These are phyloP conservation scores for Orchesella flavescens DNA, from an alignment of 2,888 invertebrate genomes.

Conservation along the genomic window DNA sequence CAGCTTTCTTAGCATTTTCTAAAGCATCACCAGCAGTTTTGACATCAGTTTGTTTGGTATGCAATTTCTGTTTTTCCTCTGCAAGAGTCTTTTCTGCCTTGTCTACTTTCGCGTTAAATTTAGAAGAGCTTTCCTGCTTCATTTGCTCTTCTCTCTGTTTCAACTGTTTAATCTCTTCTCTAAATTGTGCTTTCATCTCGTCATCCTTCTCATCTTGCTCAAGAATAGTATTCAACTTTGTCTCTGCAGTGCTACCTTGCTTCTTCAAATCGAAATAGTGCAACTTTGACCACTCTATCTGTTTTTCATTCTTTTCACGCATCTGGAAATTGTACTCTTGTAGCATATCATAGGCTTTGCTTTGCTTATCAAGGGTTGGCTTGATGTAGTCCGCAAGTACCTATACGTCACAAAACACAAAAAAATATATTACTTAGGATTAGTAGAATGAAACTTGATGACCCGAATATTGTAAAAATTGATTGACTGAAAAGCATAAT, in stretches of 20 bases:
- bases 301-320: constrained; percentile 56
- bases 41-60: constrained; percentile 78
- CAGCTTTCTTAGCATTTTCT: constrained; percentile 77
- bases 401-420: constrained; percentile 72
- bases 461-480: no score
- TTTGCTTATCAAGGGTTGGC: constrained; percentile 86
- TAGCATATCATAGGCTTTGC: constrained; percentile 56
- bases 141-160: constrained; percentile 61
- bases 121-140: constrained; percentile 75
- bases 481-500: no score
- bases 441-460: no score
- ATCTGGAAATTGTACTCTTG: constrained; percentile 64
- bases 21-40: constrained; percentile 61
- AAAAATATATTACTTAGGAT: no score
- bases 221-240: constrained; percentile 84
- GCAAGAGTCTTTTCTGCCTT: constrained; percentile 80
- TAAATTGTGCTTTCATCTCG: constrained; percentile 76
- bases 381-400: constrained; percentile 85
- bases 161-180: constrained; percentile 76
- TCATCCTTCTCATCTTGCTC: constrained; percentile 66
- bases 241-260: constrained; percentile 84
- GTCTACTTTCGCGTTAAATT: constrained; percentile 80
- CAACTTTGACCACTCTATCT: constrained; percentile 49
- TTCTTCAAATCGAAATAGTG: constrained; percentile 50
- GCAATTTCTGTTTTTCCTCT: constrained; percentile 81